phyloP scores from a whole-genome alignment of 1,140 invertebrate genomes.

The Philotrypesis tridentata region DNA sequence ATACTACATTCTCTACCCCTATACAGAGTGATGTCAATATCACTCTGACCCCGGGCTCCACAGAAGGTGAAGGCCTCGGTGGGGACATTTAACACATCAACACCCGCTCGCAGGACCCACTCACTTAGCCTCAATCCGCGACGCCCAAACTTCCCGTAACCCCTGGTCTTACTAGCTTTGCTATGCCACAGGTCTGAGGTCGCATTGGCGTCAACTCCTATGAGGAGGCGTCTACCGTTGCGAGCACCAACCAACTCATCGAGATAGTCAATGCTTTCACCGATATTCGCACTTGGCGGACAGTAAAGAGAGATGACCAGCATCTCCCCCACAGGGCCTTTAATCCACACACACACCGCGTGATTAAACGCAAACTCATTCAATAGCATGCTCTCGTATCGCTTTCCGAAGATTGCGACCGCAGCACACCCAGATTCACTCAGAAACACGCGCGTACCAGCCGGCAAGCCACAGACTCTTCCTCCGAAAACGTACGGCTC shows the following conservation, averaged over 20 bases:
- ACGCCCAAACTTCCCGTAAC: background rate
- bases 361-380: background rate
- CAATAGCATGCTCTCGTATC: background rate
- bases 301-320: slow-evolving; percentile 47
- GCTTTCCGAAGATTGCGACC: background rate
- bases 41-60: slow-evolving; percentile 22
- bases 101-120: background rate
- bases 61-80: slow-evolving; percentile 23
- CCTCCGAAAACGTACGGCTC: background rate
- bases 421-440: background rate
- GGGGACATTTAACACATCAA: slow-evolving; percentile 46
- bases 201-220: slow-evolving; percentile 51
- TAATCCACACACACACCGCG: background rate
- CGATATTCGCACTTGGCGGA: slow-evolving; percentile 6
- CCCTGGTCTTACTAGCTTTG: background rate
- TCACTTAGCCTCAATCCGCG: background rate
- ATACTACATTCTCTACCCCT: background rate
- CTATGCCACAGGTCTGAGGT: slow-evolving; percentile 48
- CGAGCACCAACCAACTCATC: slow-evolving; percentile 15
- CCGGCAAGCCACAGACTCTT: background rate
- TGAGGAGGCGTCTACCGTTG: background rate
- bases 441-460: background rate
- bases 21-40: background rate
- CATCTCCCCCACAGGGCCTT: slow-evolving; percentile 37
- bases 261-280: slow-evolving; percentile 18